phyloP scores from a whole-genome alignment of 2,888 invertebrate genomes.

The Gastracanthus pulcherrimus region DNA sequence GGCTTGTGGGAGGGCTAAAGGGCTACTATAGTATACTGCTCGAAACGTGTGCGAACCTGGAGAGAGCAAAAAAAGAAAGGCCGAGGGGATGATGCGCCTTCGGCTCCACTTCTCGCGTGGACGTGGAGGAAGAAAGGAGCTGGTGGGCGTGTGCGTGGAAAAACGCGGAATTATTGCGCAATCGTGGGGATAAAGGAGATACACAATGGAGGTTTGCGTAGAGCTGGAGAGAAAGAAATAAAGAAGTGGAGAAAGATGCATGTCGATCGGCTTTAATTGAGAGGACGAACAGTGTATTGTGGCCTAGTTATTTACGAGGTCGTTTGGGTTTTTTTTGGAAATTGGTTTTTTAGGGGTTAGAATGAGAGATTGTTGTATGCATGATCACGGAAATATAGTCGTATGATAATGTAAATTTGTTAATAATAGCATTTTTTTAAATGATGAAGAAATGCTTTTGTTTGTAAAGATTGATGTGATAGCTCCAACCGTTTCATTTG shows the following conservation, averaged over 20 bases:
- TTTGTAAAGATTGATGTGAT: no score
- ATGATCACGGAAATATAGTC: background rate
- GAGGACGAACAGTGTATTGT: slow-evolving; percentile 14
- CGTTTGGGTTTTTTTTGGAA: slow-evolving; percentile 3
- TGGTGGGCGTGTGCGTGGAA: slow-evolving; percentile 28
- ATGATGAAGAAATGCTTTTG: no score
- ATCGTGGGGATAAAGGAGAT: slow-evolving; percentile 21
- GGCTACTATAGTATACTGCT: slow-evolving; percentile 33
- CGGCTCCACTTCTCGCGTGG: background rate
- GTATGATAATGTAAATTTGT: no score
- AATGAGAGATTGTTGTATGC: background rate
- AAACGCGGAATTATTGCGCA: slow-evolving; percentile 45
- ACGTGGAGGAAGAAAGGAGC: background rate
- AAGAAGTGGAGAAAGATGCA: slow-evolving; percentile 14
- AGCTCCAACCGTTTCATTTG: no score
- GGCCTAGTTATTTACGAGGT: slow-evolving; percentile 17
- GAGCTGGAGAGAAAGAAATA: background rate
- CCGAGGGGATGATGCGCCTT: slow-evolving; percentile 3
- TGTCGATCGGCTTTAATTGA: slow-evolving; percentile 36
- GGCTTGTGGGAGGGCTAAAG: slow-evolving; percentile 48
- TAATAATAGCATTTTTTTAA: no score
- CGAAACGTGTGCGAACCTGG: background rate
- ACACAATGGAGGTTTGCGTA: background rate
- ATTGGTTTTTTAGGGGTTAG: background rate
- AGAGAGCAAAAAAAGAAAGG: background rate